Conservation (phyloP, 2,888 invertebrate genomes). For the Phaedon cochleariae region DNA sequence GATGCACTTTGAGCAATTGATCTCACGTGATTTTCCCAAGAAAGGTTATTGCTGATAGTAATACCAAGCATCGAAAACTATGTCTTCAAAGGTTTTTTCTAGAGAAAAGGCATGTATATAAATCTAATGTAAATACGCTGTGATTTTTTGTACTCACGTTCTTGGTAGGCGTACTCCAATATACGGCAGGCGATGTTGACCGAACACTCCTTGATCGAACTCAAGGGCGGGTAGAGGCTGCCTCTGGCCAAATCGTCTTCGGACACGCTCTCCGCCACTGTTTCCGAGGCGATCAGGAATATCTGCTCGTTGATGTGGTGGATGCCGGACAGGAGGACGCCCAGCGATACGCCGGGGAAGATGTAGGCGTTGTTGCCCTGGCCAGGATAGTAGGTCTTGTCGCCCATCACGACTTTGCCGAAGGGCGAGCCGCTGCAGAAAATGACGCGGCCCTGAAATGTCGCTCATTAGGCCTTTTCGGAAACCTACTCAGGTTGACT, state of each 20-base stretch:
- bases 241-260: constrained; percentile 84
- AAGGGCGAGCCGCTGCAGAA: constrained; percentile 98
- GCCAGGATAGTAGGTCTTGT: constrained; percentile 86
- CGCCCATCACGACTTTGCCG: constrained; percentile 80
- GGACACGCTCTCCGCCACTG: constrained; percentile 84
- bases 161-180: constrained; percentile 88
- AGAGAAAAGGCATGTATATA: no score
- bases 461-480: neutral
- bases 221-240: constrained; percentile 91
- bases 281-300: constrained; percentile 94
- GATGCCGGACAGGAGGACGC: constrained; percentile 92
- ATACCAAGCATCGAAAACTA: no score
- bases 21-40: no score
- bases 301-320: constrained; percentile 93
- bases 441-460: constrained; percentile 84
- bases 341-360: constrained; percentile 95
- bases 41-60: no score
- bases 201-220: constrained; percentile 86
- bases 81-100: no score
- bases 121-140: neutral
- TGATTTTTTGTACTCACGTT: constrained; percentile 68
- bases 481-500: no score
- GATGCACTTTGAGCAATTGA: no score
- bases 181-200: constrained; percentile 88
- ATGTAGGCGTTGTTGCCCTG: constrained; percentile 99